Percentiles rank a stretch among this genome's conserved stretches.
phyloP scores from a whole-genome alignment of 2,113 vertebrate species.

The Gymnobelideus leadbeateri region DNA sequence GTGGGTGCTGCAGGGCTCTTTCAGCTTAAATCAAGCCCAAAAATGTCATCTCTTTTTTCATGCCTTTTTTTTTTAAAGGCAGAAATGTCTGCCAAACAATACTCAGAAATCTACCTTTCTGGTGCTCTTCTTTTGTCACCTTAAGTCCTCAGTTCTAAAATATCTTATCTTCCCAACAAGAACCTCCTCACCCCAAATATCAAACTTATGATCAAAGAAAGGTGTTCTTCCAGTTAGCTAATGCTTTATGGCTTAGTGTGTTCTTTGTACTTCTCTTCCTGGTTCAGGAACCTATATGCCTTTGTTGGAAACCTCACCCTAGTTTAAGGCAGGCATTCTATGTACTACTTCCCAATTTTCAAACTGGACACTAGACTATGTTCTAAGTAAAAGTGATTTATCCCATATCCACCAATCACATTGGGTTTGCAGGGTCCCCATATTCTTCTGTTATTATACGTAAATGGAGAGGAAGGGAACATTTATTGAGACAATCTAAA shows the following conservation, averaged over 20 bases:
- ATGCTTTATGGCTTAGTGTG: not conserved
- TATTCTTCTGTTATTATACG: not conserved
- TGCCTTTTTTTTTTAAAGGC: not conserved
- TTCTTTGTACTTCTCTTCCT: not conserved
- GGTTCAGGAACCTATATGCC: not conserved
- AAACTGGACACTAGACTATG: not conserved
- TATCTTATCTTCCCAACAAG: not conserved
- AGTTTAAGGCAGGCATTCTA: not conserved
- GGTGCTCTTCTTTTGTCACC: not conserved
- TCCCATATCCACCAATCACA: not conserved
- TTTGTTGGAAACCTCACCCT: not conserved
- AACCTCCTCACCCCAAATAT: not conserved
- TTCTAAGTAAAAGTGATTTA: not conserved
- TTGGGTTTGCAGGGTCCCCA: not conserved
- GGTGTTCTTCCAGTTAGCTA: not conserved
- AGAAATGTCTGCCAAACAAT: not conserved
- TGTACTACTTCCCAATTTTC: not conserved
- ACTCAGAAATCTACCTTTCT: not conserved
- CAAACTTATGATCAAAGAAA: not conserved
- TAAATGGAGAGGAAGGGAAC: not conserved
- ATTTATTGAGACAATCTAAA: not conserved
- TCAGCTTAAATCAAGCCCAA: not conserved
- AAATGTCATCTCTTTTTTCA: not conserved
- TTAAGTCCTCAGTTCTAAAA: not conserved
- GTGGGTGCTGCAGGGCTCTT: not conserved